phyloP scores from a whole-genome alignment of 1,140 invertebrate genomes.

The Drosophila jambulina region DNA sequence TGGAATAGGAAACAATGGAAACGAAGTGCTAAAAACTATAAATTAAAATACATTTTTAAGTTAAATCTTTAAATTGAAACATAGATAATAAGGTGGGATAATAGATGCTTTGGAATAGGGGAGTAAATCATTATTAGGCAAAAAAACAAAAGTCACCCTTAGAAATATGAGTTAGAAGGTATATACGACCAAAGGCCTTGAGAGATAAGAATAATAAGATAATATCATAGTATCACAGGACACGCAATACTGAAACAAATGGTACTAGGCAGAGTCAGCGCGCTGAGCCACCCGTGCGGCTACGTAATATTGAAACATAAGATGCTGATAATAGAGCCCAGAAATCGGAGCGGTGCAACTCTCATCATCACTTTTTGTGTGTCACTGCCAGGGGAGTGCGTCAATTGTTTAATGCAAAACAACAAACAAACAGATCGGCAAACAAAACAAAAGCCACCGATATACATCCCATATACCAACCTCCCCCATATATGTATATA shows the following conservation, averaged over 20 bases:
- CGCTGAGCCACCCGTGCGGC: background rate
- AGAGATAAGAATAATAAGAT: too few species aligned
- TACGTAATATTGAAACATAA: slow-evolving; percentile 12
- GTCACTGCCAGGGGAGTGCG: slow-evolving; percentile 50
- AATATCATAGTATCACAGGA: too few species aligned
- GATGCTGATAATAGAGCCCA: background rate
- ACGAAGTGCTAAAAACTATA: too few species aligned
- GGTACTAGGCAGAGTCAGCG: background rate
- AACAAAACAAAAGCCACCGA: slow-evolving; percentile 50
- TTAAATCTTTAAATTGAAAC: too few species aligned
- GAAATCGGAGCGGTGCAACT: slow-evolving; percentile 4
- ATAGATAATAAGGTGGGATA: too few species aligned
- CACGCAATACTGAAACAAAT: background rate
- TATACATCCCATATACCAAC: slow-evolving; percentile 1
- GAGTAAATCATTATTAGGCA: too few species aligned
- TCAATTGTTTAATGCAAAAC: slow-evolving; percentile 53
- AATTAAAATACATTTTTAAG: too few species aligned
- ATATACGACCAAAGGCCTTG: too few species aligned
- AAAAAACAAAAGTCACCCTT: too few species aligned
- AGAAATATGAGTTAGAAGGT: too few species aligned
- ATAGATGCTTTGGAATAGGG: too few species aligned
- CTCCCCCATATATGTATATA: background rate
- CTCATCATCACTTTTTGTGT: slow-evolving; percentile 39
- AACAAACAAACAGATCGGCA: slow-evolving; percentile 49
- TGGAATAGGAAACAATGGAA: too few species aligned